Conservation (phyloP, 2,797 vertebrate species). For the Brachyrhaphis roseni region DNA sequence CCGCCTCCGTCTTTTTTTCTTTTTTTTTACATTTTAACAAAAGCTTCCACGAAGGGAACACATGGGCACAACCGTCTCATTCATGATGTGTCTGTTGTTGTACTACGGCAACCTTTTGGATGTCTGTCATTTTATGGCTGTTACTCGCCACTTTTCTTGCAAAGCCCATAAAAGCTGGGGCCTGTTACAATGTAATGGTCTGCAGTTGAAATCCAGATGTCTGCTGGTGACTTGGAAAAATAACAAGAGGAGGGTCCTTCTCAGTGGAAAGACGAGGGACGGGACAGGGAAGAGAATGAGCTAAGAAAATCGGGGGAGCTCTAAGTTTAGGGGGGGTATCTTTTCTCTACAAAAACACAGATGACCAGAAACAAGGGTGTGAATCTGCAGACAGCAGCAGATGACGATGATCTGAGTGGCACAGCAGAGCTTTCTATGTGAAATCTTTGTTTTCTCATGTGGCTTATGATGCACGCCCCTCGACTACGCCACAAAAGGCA, state of each 20-base stretch:
- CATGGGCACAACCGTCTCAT: constrained; percentile 32
- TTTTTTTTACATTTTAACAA: constrained; percentile 10
- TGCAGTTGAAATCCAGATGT: constrained; percentile 74
- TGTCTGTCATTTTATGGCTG: constrained; percentile 52
- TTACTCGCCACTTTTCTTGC: constrained; percentile 58
- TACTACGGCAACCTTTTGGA: constrained; percentile 29
- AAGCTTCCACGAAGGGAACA: constrained; percentile 24
- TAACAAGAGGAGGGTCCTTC: constrained; percentile 28
- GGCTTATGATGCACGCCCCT: constrained; percentile 54
- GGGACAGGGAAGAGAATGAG: constrained; percentile 2
- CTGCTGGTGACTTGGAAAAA: constrained; percentile 50
- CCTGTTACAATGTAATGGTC: constrained; percentile 49
- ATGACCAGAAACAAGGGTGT: constrained; percentile 45
- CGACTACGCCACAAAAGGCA: constrained; percentile 34
- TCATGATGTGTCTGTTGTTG: constrained; percentile 25
- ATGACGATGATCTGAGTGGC: constrained; percentile 25
- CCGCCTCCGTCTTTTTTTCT: background rate
- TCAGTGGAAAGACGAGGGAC: constrained; percentile 26
- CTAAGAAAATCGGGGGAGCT: constrained; percentile 14
- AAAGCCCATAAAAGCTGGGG: constrained; percentile 57
- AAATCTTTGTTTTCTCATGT: constrained; percentile 53
- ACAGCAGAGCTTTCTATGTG: constrained; percentile 32
- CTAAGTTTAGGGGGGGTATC: background rate
- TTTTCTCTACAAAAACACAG: constrained; percentile 50
- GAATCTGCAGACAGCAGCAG: constrained; percentile 67